phyloP scores from a whole-genome alignment of 2,797 vertebrate species.

The Sebastes hopkinsi region DNA sequence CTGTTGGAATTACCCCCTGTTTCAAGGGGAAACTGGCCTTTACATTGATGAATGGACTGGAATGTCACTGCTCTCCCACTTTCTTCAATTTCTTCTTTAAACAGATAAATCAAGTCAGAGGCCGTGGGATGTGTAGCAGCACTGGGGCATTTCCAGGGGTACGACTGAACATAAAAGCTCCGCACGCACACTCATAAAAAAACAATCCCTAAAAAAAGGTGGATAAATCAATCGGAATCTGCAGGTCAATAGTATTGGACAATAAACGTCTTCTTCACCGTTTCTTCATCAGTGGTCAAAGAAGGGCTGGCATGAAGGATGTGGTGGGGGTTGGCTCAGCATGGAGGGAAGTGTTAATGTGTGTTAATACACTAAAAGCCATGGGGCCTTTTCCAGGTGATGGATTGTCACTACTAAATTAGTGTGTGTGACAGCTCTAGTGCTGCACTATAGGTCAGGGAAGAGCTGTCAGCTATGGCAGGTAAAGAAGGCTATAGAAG shows the following conservation, averaged over 20 bases:
- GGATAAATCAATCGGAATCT: constrained; percentile 68
- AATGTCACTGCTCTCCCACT: constrained; percentile 47
- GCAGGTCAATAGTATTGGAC: constrained; percentile 66
- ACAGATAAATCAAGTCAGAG: constrained; percentile 72
- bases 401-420: constrained; percentile 71
- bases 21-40: constrained; percentile 71
- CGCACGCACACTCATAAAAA: constrained; percentile 22
- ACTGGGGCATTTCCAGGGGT: constrained; percentile 19
- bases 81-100: constrained; percentile 59
- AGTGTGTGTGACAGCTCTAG: constrained; percentile 59
- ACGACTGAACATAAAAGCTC: constrained; percentile 41
- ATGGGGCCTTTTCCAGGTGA: constrained; percentile 60
- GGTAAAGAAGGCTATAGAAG: constrained; percentile 12
- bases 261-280: constrained; percentile 54
- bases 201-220: constrained; percentile 63
- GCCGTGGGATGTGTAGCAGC: constrained; percentile 26
- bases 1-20: constrained; percentile 48
- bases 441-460: constrained; percentile 42
- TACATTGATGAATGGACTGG: constrained; percentile 67
- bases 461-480: constrained; percentile 39
- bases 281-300: constrained; percentile 49
- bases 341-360: constrained; percentile 66
- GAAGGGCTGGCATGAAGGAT: constrained; percentile 7
- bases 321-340: constrained; percentile 23
- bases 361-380: constrained; percentile 82